These are phyloP conservation scores for Lonchura striata DNA, from an alignment of 2,113 vertebrate genomes.

Conservation along the genomic window DNA sequence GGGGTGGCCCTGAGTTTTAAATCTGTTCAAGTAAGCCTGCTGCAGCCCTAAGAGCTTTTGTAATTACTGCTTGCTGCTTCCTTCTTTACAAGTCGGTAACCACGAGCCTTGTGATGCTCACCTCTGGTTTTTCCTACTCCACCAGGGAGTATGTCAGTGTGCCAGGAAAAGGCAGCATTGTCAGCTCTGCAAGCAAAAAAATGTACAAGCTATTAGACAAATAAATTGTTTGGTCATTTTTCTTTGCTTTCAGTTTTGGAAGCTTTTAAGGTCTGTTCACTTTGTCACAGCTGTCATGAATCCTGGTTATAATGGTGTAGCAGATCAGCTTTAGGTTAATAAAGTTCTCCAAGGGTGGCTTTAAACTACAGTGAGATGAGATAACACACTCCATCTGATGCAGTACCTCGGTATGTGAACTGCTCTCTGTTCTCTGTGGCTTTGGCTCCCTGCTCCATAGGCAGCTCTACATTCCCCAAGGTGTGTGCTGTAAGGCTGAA, in stretches of 20 bases:
- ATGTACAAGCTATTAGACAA: background rate
- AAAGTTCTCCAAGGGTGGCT: background rate
- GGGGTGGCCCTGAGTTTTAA: background rate
- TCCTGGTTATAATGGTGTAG: background rate
- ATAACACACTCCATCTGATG: background rate
- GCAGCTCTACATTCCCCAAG: background rate
- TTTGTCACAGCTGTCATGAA: background rate
- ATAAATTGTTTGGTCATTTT: background rate
- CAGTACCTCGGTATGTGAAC: conserved; percentile 21
- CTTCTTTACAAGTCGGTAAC: background rate
- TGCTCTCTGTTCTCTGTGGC: conserved; percentile 21
- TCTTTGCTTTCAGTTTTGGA: background rate
- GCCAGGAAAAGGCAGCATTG: background rate
- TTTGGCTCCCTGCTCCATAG: background rate
- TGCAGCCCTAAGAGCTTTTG: background rate
- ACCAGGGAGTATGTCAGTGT: rapidly evolving
- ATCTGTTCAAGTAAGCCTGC: background rate
- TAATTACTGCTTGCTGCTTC: background rate
- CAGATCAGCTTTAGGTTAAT: background rate
- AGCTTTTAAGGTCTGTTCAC: background rate
- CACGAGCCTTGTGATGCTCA: background rate
- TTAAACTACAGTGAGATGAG: background rate
- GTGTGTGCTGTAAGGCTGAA: background rate
- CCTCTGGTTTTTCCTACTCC: background rate
- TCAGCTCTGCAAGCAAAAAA: background rate